Conservation (phyloP, 2,888 invertebrate genomes). For the Torymus texanus region DNA sequence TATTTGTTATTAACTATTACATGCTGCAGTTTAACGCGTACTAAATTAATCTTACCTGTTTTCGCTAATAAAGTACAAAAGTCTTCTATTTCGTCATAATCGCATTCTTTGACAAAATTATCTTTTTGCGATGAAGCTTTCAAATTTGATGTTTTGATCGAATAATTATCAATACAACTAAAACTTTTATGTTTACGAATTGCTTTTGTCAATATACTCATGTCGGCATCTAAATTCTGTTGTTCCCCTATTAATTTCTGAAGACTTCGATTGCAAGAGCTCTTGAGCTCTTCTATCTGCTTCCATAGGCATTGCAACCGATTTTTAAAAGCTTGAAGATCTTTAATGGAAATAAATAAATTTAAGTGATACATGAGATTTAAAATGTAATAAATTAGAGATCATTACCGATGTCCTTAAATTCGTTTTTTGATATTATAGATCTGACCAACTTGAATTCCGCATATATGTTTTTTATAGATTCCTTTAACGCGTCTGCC, state of each 20-base stretch:
- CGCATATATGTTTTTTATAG: too few relatives aligned
- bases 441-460: too few relatives aligned
- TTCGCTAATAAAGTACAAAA: constrained; percentile 66
- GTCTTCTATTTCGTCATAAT: constrained; percentile 63
- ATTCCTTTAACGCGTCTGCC: too few relatives aligned
- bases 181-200: constrained; percentile 63
- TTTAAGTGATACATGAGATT: constrained; percentile 1
- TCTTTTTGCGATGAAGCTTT: constrained; percentile 12
- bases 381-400: neutral
- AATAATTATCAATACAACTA: constrained; percentile 8
- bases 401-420: neutral
- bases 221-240: constrained; percentile 62
- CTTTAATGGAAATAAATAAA: constrained; percentile 57
- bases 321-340: constrained; percentile 64
- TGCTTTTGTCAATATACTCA: constrained; percentile 60
- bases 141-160: constrained; percentile 12
- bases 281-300: constrained; percentile 67
- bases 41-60: constrained; percentile 64
- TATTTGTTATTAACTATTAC: too few relatives aligned
- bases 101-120: constrained; percentile 24
- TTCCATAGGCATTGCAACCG: constrained; percentile 66
- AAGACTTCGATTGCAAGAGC: constrained; percentile 43
- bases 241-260: constrained; percentile 62
- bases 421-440: too few relatives aligned
- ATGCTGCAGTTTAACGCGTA: neutral